phyloP scores from a whole-genome alignment of 2,113 vertebrate species.

The Eulacestoma nigropectus region DNA sequence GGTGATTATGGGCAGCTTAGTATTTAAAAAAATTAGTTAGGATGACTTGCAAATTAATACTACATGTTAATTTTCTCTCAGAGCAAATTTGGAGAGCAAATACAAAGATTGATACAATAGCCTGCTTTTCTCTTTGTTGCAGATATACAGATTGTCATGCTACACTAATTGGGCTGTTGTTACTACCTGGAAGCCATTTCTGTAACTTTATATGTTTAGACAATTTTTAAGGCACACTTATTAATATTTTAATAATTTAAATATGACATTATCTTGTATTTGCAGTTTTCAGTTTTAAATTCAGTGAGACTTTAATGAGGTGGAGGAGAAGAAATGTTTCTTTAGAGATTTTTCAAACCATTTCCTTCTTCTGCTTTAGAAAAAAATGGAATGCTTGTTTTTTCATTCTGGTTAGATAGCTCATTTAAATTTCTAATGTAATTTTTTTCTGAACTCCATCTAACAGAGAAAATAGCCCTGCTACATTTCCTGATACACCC shows the following conservation, averaged over 20 bases:
- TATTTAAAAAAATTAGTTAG: neutral
- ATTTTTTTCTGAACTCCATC: neutral
- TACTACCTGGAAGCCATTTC: neutral
- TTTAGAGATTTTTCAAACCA: neutral
- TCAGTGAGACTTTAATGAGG: neutral
- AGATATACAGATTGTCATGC: neutral
- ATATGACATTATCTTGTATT: neutral
- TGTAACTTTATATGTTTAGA: neutral
- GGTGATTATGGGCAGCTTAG: neutral
- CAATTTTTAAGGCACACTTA: neutral
- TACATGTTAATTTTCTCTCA: neutral
- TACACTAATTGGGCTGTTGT: neutral
- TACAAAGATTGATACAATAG: neutral
- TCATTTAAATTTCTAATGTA: neutral
- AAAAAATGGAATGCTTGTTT: neutral
- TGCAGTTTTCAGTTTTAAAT: neutral
- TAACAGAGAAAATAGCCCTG: slow-evolving; percentile 85
- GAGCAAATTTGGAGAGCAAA: neutral
- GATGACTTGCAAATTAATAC: neutral
- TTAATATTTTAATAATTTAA: neutral
- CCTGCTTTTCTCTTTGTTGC: neutral
- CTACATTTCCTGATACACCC: slow-evolving; percentile 77
- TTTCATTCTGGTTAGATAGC: neutral
- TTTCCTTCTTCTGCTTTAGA: neutral
- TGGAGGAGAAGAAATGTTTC: neutral